phyloP scores from a whole-genome alignment of 2,797 vertebrate species.

The Perodicticus potto region DNA sequence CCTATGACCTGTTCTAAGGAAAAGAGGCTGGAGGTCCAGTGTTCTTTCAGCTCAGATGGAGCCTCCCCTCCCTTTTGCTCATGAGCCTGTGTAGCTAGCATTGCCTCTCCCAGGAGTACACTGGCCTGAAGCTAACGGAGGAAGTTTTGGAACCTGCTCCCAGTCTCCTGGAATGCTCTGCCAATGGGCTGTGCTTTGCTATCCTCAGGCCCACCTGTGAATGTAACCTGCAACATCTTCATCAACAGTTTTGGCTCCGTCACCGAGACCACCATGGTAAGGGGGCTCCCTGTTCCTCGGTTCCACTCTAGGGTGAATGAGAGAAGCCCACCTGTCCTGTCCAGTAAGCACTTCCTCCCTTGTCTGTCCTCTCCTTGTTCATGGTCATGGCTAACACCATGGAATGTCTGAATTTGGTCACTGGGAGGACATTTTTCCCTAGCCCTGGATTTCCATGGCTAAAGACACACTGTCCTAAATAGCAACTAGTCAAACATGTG shows the following conservation, averaged over 20 bases:
- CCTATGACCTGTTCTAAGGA: background rate
- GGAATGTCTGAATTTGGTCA: constrained; percentile 29
- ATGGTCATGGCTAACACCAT: constrained; percentile 32
- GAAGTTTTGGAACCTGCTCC: background rate
- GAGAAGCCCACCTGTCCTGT: background rate
- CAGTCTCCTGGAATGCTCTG: constrained; percentile 52
- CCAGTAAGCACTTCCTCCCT: background rate
- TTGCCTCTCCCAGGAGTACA: constrained; percentile 43
- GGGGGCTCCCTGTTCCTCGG: constrained; percentile 62
- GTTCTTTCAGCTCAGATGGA: constrained; percentile 38
- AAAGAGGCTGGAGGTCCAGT: background rate
- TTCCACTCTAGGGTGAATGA: background rate
- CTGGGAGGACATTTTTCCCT: background rate
- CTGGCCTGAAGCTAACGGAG: constrained; percentile 28
- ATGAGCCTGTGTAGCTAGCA: background rate
- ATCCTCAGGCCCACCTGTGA: constrained; percentile 93
- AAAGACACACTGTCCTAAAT: background rate
- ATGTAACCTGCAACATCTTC: constrained; percentile 98
- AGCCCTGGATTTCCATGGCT: background rate
- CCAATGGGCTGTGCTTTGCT: constrained; percentile 75
- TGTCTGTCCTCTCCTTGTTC: background rate
- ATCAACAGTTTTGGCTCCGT: constrained; percentile 98
- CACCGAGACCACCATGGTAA: constrained; percentile 98
- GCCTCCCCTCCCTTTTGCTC: background rate
- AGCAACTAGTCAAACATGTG: background rate